phyloP scores from a whole-genome alignment of 1,140 invertebrate species.

The Papilio aristodemus region DNA sequence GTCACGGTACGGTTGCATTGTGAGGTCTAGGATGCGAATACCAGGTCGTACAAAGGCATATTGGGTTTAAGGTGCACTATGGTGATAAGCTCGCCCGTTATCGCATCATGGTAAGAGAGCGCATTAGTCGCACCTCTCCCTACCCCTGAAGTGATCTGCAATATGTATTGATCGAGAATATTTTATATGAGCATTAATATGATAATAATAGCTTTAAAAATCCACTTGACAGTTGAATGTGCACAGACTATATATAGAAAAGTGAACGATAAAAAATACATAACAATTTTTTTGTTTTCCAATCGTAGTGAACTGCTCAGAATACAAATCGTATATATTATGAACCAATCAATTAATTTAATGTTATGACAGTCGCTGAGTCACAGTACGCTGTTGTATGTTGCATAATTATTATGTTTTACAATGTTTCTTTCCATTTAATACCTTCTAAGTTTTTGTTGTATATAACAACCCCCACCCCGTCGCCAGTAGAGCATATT shows the following conservation, averaged over 20 bases:
- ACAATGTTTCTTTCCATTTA: background rate
- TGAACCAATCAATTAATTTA: constrained; percentile 18
- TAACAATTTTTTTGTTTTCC: constrained; percentile 12
- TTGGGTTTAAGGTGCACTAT: too few relatives aligned
- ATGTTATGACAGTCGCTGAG: background rate
- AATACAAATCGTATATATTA: background rate
- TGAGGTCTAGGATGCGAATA: too few relatives aligned
- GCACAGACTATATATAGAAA: constrained; percentile 11
- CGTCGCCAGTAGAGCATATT: too few relatives aligned
- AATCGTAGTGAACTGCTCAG: background rate
- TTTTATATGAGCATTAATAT: constrained; percentile 4
- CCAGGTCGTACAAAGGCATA: too few relatives aligned
- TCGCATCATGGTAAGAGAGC: too few relatives aligned
- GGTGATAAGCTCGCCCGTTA: too few relatives aligned
- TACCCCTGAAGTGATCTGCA: background rate
- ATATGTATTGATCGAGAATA: background rate
- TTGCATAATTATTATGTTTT: background rate
- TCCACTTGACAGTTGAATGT: constrained; percentile 18
- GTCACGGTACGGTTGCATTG: too few relatives aligned
- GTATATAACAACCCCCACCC: too few relatives aligned
- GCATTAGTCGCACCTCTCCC: too few relatives aligned
- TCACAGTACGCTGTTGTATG: background rate
- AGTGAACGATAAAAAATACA: constrained; percentile 3
- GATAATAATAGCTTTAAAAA: constrained; percentile 5
- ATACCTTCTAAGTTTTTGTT: too few relatives aligned